These are phyloP conservation scores for Hoplodrina ambigua DNA, from an alignment of 2,888 invertebrate species.

Conservation along the genomic window DNA sequence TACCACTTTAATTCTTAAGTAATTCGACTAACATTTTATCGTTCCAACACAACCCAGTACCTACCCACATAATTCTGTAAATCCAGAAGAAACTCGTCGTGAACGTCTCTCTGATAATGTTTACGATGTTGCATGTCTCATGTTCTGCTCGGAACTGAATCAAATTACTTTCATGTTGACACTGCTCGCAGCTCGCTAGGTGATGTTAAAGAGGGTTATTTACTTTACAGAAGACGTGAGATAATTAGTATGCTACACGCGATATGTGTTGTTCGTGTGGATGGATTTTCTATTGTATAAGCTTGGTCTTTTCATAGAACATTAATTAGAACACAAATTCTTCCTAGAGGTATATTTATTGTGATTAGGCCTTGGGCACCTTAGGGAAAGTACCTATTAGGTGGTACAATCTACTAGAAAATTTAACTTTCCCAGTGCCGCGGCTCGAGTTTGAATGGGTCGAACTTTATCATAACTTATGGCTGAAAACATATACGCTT, in stretches of 20 bases:
- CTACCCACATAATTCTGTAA: slow-evolving; percentile 14
- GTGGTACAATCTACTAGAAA: slow-evolving; percentile 6
- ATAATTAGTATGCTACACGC: slow-evolving; percentile 38
- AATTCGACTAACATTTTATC: slow-evolving; percentile 1
- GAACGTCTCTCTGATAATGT: slow-evolving; percentile 34
- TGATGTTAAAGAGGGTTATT: slow-evolving; percentile 41
- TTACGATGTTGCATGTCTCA: slow-evolving; percentile 50
- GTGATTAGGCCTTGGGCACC: too few species aligned
- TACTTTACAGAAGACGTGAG: slow-evolving; percentile 29
- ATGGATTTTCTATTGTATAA: not conserved
- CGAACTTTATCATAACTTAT: slow-evolving; percentile 9
- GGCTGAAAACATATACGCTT: too few species aligned
- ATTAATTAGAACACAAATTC: not conserved
- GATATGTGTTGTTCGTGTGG: not conserved
- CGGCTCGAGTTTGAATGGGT: slow-evolving; percentile 11
- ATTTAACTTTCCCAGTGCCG: slow-evolving; percentile 13
- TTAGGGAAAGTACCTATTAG: not conserved
- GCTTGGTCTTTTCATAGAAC: not conserved
- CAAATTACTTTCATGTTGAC: slow-evolving; percentile 61
- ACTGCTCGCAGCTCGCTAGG: slow-evolving; percentile 38
- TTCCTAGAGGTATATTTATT: not conserved
- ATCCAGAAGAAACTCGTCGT: slow-evolving; percentile 33
- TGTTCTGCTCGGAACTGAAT: slow-evolving; percentile 46
- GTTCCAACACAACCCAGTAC: slow-evolving; percentile 2
- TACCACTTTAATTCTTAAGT: not conserved